A percentile compares a stretch with the other conserved stretches of the same genome.
phyloP scores from a whole-genome alignment of 1,140 invertebrate genomes.

The Maniola jurtina region DNA sequence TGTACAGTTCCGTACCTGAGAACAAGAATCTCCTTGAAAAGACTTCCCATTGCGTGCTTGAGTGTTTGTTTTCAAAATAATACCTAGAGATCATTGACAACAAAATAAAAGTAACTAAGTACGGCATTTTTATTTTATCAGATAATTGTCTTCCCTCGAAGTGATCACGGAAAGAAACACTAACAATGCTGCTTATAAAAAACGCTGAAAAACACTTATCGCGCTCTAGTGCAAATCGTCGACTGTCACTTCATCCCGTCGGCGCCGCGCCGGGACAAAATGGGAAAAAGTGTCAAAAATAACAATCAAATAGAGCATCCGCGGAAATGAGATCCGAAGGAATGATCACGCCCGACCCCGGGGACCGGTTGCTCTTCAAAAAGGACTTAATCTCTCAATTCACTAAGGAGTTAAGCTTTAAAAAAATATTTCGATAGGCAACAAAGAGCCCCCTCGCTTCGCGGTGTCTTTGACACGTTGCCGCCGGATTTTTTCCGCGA shows the following conservation, averaged over 20 bases:
- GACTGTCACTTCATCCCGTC: constrained; percentile 73
- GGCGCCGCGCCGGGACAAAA: constrained; percentile 57
- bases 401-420: constrained; percentile 77
- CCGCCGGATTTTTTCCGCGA: constrained; percentile 71
- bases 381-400: constrained; percentile 78
- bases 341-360: constrained; percentile 72
- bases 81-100: not conserved
- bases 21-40: no score
- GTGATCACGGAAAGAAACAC: constrained; percentile 41
- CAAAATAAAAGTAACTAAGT: not conserved
- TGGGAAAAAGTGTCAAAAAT: constrained; percentile 75
- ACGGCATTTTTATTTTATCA: not conserved
- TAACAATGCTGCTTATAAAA: constrained; percentile 71
- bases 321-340: constrained; percentile 75
- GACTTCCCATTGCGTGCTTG: no score
- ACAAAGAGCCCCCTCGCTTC: constrained; percentile 66
- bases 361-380: constrained; percentile 73
- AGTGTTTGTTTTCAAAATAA: no score
- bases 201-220: constrained; percentile 76
- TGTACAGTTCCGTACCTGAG: no score
- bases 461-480: constrained; percentile 77
- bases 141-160: constrained; percentile 24
- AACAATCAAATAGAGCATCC: constrained; percentile 78
- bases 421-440: constrained; percentile 76
- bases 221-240: constrained; percentile 73